Evolutionary conservation across 1,140 invertebrate species (phyloP), one percentile per base, ranked within the genome.

Genomic region (Papilio aristodemus): DNA sequence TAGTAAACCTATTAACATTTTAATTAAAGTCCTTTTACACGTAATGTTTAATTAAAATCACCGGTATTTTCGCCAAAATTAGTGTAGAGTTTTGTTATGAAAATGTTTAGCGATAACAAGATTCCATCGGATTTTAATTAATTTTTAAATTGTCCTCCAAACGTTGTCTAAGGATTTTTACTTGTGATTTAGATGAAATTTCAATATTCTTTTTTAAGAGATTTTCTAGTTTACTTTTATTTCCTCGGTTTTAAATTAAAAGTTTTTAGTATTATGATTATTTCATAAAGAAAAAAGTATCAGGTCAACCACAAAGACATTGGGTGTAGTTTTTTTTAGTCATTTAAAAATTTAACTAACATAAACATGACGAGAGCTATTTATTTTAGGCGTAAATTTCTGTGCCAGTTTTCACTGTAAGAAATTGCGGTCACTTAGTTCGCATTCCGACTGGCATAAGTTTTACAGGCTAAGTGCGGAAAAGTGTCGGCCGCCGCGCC

Each of bases 381-480:
- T 17, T 41, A 22, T 19, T 25, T 64, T 14, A 38, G 22, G 37
- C 10, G 27, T 4, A 43, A 11, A 64, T 14, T 46, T 46, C n/a
- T 41, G 22, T 25, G 38, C 8, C 39, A n/a, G 43, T 14, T 66
- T 66, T 66, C 10, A 43, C 27, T 10, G 25, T 50, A 66, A 66
- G 8, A 19, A 66, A 66, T 66, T 50, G 63, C 63, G 62, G 62
- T 64, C 22, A 46, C 32, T 50, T 37, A 62, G 32, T 13, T 11
- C n/a, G n/a, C n/a, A n/a, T n/a, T 32, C n/a, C 27, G 27, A 10
- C 27, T 32, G 32, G 58, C 27, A 5, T 17, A 36, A 22, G 60
- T 66, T 66, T 46, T 66, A 54, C 39, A 71, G 60, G 71, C 72
- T 85, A 83, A 85, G 84, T 85, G 80, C 79, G 77, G 75, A 81